Evolutionary conservation across 2,888 invertebrate species (phyloP).

Genomic region (Eupithecia insigniata): DNA sequence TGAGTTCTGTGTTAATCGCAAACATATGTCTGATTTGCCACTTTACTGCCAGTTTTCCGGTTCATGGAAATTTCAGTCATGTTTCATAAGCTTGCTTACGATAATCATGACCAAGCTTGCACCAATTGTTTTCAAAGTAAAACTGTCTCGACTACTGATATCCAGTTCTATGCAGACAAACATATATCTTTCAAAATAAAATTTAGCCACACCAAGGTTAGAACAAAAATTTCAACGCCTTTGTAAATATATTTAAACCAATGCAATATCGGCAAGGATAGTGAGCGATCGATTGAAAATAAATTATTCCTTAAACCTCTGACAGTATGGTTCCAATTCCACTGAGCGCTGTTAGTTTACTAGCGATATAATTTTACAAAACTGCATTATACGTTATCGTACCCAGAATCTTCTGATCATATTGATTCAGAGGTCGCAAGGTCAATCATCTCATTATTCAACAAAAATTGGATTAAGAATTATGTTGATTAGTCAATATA

Average conservation of each 20-base stretch:
- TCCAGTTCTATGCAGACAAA: background rate
- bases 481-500: background rate
- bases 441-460: slow-evolving; percentile 15
- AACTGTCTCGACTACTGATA: background rate
- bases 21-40: no score
- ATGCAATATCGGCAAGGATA: background rate
- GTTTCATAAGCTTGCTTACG: no score
- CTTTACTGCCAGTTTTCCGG: no score
- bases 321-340: background rate
- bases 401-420: slow-evolving; percentile 8
- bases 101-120: no score
- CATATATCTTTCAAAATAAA: background rate
- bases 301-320: background rate
- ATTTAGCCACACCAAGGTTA: background rate
- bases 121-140: no score
- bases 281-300: background rate
- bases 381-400: background rate
- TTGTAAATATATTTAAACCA: background rate
- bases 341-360: background rate
- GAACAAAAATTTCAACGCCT: background rate
- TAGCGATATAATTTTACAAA: no score
- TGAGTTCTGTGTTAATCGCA: background rate
- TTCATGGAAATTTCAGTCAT: no score
- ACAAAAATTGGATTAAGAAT: slow-evolving; percentile 11
- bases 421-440: slow-evolving; percentile 18